Percentiles rank a stretch among this genome's conserved stretches.
phyloP scores from a whole-genome alignment of 2,888 invertebrate species.

The Proisotoma minuta region DNA sequence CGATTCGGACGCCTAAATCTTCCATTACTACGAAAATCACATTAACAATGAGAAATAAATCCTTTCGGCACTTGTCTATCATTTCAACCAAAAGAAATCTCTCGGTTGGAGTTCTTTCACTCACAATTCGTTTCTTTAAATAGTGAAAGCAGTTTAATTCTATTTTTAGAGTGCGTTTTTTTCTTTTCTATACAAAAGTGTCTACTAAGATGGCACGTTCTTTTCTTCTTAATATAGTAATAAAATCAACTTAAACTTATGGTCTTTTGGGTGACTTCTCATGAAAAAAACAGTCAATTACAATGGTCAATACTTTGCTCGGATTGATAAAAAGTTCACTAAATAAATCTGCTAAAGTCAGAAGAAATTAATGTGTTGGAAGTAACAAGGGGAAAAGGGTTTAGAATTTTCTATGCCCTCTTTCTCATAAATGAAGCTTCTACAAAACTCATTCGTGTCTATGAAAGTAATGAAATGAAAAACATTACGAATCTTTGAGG shows the following conservation, averaged over 20 bases:
- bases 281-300: too few relatives aligned
- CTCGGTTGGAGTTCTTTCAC: constrained; percentile 4
- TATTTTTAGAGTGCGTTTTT: too few relatives aligned
- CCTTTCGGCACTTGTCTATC: constrained; percentile 8
- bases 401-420: neutral
- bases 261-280: too few relatives aligned
- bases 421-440: neutral
- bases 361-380: constrained; percentile 35
- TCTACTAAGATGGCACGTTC: too few relatives aligned
- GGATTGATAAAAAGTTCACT: too few relatives aligned
- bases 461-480: constrained; percentile 18
- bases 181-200: too few relatives aligned
- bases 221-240: too few relatives aligned
- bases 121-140: constrained; percentile 5
- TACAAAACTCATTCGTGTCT: constrained; percentile 11
- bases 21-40: constrained; percentile 1
- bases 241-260: too few relatives aligned
- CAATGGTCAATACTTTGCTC: too few relatives aligned
- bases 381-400: constrained; percentile 24
- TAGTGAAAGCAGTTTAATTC: constrained; percentile 7
- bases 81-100: constrained; percentile 12
- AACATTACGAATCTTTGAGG: constrained; percentile 15
- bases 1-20: neutral
- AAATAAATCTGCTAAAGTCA: neutral
- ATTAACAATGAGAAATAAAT: neutral